These are phyloP conservation scores for Eremophila alpestris DNA, from an alignment of 2,797 vertebrate genomes.

Conservation along the genomic window DNA sequence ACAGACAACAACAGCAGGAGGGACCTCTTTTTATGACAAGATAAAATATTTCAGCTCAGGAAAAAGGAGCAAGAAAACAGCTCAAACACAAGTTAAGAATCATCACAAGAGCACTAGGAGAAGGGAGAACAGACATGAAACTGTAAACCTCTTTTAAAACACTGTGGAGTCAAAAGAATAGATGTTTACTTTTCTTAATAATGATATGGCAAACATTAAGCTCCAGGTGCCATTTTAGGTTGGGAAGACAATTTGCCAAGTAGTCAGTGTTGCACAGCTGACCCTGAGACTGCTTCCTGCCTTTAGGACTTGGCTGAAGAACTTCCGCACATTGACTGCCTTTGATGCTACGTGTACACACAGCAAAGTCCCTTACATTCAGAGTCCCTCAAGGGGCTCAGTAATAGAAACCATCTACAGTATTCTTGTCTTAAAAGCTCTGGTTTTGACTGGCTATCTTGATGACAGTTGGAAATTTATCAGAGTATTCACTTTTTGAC, in stretches of 20 bases:
- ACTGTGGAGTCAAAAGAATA: not conserved
- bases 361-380: not conserved
- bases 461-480: not conserved
- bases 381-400: not conserved
- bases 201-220: not conserved
- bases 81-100: not conserved
- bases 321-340: not conserved
- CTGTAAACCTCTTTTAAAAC: not conserved
- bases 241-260: not conserved
- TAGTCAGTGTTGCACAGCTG: not conserved
- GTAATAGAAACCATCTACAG: not conserved
- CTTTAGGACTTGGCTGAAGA: not conserved
- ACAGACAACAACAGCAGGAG: not conserved
- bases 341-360: fast-evolving
- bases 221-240: not conserved
- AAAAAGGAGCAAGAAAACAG: not conserved
- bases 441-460: not conserved
- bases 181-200: not conserved
- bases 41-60: not conserved
- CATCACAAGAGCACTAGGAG: not conserved
- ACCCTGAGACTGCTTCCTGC: not conserved
- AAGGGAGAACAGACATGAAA: not conserved
- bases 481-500: not conserved
- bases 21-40: not conserved
- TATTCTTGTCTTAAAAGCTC: not conserved